Conservation (phyloP, 2,113 vertebrate species). For the Dolichallabes microphthalmus region DNA sequence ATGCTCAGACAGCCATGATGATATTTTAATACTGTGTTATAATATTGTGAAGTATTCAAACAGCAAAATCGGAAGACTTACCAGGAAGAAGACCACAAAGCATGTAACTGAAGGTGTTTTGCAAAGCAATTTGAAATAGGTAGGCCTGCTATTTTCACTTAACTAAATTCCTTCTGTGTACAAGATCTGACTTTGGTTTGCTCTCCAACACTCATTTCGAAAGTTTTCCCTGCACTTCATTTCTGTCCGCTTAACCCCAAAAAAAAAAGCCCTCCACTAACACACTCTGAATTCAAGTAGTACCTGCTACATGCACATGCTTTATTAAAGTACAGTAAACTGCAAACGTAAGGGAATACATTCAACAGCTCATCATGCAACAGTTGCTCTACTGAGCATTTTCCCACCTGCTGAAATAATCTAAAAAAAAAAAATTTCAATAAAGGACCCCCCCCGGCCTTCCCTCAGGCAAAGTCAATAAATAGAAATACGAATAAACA, state of each 20-base stretch:
- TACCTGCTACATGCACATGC: background rate
- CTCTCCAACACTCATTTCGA: background rate
- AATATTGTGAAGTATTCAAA: background rate
- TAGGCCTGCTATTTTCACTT: slow-evolving; percentile 16
- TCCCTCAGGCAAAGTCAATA: slow-evolving; percentile 6
- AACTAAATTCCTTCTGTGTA: slow-evolving; percentile 9
- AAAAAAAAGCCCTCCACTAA: background rate
- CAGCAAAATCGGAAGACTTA: no score
- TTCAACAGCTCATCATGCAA: background rate
- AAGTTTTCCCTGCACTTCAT: background rate
- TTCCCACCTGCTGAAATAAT: slow-evolving; percentile 5
- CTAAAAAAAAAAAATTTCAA: background rate
- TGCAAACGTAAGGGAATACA: background rate
- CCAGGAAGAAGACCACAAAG: no score
- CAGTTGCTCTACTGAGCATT: slow-evolving; percentile 6
- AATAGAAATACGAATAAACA: slow-evolving; percentile 19
- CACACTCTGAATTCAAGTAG: slow-evolving; percentile 7
- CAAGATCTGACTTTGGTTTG: background rate
- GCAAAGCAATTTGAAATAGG: background rate
- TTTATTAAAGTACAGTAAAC: background rate
- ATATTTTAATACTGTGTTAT: background rate
- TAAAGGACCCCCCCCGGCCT: background rate
- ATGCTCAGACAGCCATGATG: background rate
- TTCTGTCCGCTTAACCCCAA: background rate
- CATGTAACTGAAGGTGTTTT: background rate